Percentiles rank a stretch among this genome's conserved stretches.
Conservation (phyloP, 92 coral and sea anemone species). For the Porites evermanni region DNA sequence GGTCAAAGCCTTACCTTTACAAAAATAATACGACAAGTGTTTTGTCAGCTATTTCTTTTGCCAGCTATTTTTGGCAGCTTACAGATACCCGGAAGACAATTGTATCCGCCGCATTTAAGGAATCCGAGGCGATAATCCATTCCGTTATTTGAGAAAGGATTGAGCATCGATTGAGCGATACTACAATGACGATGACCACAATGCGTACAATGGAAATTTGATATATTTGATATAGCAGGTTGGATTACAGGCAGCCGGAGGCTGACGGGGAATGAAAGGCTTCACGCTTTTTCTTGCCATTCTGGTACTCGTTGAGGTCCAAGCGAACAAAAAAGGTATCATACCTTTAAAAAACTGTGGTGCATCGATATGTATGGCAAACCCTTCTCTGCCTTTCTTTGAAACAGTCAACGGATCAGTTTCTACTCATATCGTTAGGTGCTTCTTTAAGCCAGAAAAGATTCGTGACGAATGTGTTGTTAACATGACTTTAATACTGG, state of each 20-base stretch:
- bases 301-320: not conserved
- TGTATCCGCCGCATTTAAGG: not conserved
- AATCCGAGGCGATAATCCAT: not conserved
- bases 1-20: too few species aligned
- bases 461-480: conserved; percentile 23
- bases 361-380: not conserved
- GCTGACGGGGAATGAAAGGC: too few species aligned
- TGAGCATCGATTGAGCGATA: not conserved
- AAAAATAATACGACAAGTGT: too few species aligned
- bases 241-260: too few species aligned
- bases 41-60: too few species aligned
- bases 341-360: not conserved
- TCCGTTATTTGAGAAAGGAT: not conserved
- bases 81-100: not conserved
- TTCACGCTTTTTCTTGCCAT: not conserved
- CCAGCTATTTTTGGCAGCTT: not conserved
- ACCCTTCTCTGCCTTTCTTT: conserved; percentile 1
- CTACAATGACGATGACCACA: not conserved
- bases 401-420: not conserved
- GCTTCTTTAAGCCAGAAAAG: not conserved
- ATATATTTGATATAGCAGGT: too few species aligned
- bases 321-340: not conserved
- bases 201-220: not conserved
- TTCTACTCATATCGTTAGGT: not conserved
- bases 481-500: conserved; percentile 36